These are phyloP conservation scores for Pomatorhinus ruficollis DNA, from an alignment of 2,113 vertebrate genomes.

Conservation along the genomic window DNA sequence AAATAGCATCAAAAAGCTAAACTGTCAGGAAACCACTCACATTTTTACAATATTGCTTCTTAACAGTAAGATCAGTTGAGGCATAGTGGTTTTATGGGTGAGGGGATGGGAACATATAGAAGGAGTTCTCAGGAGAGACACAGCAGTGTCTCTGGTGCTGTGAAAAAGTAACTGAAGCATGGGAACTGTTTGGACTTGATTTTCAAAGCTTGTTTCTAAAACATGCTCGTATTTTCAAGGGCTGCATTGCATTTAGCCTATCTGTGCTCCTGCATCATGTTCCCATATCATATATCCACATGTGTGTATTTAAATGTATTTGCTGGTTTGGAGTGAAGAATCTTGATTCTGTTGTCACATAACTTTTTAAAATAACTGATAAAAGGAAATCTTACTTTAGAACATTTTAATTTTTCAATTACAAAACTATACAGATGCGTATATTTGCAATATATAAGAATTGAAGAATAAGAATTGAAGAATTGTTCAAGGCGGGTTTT, in stretches of 20 bases:
- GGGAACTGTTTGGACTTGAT: background rate
- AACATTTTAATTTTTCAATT: background rate
- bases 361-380: background rate
- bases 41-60: background rate
- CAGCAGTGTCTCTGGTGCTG: background rate
- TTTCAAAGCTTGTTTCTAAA: background rate
- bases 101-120: background rate
- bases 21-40: background rate
- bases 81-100: background rate
- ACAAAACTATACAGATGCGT: background rate
- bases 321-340: background rate
- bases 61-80: background rate
- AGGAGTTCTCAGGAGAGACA: background rate
- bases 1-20: background rate
- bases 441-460: background rate
- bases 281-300: background rate
- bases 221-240: background rate
- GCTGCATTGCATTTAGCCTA: background rate
- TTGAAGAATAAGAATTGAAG: background rate
- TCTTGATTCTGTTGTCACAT: background rate
- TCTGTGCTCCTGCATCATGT: fast-evolving
- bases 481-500: background rate
- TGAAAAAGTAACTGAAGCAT: background rate
- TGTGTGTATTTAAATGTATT: background rate
- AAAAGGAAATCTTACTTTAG: background rate